Evolutionary conservation across 2,797 vertebrate species (phyloP).

Genomic region (Argya squamiceps): DNA sequence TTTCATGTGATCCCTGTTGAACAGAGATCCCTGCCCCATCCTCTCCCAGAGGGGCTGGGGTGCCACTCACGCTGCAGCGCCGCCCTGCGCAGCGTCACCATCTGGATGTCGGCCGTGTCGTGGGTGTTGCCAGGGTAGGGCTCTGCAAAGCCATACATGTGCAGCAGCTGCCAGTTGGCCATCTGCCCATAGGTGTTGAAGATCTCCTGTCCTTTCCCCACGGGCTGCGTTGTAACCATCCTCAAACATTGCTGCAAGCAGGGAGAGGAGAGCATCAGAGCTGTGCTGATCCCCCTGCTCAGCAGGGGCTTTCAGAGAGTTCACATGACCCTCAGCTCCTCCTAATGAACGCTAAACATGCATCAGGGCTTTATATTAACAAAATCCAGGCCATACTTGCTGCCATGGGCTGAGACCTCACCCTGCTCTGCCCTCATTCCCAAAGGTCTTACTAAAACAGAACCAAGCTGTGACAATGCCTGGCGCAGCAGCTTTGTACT

Average conservation of each 20-base stretch:
- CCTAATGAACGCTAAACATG: background rate
- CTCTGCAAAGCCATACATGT: slow-evolving; percentile 95
- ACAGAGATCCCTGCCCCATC: background rate
- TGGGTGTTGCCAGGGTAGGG: slow-evolving; percentile 84
- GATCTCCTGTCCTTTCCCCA: slow-evolving; percentile 86
- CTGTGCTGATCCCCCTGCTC: rapidly evolving
- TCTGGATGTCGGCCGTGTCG: slow-evolving; percentile 88
- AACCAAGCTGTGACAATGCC: background rate
- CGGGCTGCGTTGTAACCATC: slow-evolving; percentile 85
- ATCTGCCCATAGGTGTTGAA: slow-evolving; percentile 96
- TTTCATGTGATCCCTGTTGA: rapidly evolving
- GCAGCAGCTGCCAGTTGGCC: slow-evolving; percentile 96
- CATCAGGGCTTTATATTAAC: rapidly evolving
- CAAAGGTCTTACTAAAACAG: rapidly evolving
- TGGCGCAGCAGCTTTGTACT: background rate
- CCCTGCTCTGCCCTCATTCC: background rate
- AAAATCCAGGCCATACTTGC: background rate
- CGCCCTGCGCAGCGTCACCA: slow-evolving; percentile 79
- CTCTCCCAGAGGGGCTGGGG: too few relatives aligned
- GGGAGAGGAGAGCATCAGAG: background rate
- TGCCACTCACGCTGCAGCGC: slow-evolving; percentile 79
- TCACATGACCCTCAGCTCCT: background rate
- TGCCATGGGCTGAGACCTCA: background rate
- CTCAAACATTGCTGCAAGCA: slow-evolving; percentile 82
- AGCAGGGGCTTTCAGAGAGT: rapidly evolving